Evolutionary conservation across 2,113 vertebrate species (phyloP).

Genomic region (Archocentrus centrarchus): DNA sequence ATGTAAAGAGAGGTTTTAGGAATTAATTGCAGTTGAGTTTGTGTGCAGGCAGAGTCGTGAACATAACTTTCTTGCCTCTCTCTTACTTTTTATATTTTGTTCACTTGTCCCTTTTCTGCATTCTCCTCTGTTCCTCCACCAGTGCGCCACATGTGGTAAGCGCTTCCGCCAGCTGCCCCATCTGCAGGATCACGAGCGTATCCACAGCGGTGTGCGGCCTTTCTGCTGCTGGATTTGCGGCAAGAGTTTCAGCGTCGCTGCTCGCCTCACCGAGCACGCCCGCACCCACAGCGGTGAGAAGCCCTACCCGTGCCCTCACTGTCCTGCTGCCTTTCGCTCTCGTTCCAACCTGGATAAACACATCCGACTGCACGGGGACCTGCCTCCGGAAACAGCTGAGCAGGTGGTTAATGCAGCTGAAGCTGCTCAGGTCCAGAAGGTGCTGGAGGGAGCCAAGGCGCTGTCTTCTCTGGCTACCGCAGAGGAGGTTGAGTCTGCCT

Average conservation of each 20-base stretch:
- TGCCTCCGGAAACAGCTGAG: conserved; percentile 42
- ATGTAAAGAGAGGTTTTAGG: conserved; percentile 15
- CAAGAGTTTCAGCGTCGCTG: conserved; percentile 83
- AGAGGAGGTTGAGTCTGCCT: conserved; percentile 41
- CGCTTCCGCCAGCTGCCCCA: conserved; percentile 85
- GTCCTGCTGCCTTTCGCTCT: conserved; percentile 80
- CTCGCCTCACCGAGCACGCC: conserved; percentile 83
- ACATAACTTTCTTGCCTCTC: conserved; percentile 8
- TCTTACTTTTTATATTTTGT: background rate
- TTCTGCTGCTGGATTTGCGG: conserved; percentile 86
- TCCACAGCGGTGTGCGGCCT: conserved; percentile 81
- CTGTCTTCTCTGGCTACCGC: conserved; percentile 59
- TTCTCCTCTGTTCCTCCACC: background rate
- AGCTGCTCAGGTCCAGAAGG: conserved; percentile 69
- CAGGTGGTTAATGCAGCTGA: conserved; percentile 54
- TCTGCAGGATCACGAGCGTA: conserved; percentile 85
- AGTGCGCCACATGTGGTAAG: conserved; percentile 82
- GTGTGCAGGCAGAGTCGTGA: conserved; percentile 12
- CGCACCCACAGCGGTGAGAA: conserved; percentile 85
- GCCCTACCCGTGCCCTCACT: conserved; percentile 79
- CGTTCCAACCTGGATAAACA: conserved; percentile 86
- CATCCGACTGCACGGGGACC: conserved; percentile 73
- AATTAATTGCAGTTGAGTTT: conserved; percentile 30
- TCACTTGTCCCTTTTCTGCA: background rate
- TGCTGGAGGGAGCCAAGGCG: conserved; percentile 74